These are phyloP conservation scores for Watsonalla cultraria DNA, from an alignment of 2,888 invertebrate genomes.

Conservation along the genomic window DNA sequence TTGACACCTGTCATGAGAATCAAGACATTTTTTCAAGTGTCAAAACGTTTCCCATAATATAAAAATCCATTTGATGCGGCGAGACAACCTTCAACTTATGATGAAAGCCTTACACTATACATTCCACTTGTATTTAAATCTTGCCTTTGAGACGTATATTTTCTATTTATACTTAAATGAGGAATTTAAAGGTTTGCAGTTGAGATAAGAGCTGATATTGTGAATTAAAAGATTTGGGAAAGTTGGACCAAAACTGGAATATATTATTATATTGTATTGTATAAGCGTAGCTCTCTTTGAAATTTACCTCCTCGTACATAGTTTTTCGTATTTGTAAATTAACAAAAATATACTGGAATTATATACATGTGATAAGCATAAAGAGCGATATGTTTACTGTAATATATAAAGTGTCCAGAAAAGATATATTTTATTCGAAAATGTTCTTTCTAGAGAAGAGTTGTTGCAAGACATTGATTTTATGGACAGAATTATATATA, in stretches of 20 bases:
- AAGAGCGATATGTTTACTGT: background rate
- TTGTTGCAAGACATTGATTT: background rate
- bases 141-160: conserved; percentile 63
- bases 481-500: too few species aligned
- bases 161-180: conserved; percentile 38
- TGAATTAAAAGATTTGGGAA: conserved; percentile 42
- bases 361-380: conserved; percentile 2
- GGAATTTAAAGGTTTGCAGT: conserved; percentile 30
- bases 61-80: conserved; percentile 18
- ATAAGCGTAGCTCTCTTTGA: conserved; percentile 58
- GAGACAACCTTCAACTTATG: conserved; percentile 63
- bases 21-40: too few species aligned
- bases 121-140: conserved; percentile 73
- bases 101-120: conserved; percentile 70
- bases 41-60: conserved; percentile 6
- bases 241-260: conserved; percentile 62
- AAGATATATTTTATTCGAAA: background rate
- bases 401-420: background rate
- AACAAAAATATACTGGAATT: background rate
- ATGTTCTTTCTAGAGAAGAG: background rate
- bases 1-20: too few species aligned
- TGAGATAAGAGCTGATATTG: conserved; percentile 15
- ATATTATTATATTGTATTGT: conserved; percentile 16
- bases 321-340: conserved; percentile 16
- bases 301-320: conserved; percentile 22